These are phyloP conservation scores for Synanthedon myopaeformis DNA, from an alignment of 2,888 invertebrate genomes.

Conservation along the genomic window DNA sequence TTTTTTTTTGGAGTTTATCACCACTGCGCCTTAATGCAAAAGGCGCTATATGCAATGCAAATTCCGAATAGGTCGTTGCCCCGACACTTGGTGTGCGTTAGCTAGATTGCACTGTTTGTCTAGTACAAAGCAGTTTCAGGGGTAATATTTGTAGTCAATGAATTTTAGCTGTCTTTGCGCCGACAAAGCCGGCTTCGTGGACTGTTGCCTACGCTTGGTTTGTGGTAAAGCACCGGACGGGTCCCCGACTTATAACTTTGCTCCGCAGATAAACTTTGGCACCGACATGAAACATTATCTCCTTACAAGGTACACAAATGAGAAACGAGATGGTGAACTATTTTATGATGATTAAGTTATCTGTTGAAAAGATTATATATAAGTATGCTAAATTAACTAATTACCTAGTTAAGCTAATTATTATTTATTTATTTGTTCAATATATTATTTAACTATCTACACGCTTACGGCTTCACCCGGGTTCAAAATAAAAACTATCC, in stretches of 20 bases:
- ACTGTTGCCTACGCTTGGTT: conserved; percentile 10
- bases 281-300: conserved; percentile 19
- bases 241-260: conserved; percentile 9
- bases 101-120: not conserved
- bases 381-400: too few relatives aligned
- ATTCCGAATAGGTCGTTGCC: conserved; percentile 20
- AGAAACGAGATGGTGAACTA: not conserved
- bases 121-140: not conserved
- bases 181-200: conserved; percentile 21
- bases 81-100: conserved; percentile 7
- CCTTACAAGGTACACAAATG: not conserved
- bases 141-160: not conserved
- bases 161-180: conserved; percentile 28
- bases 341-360: too few relatives aligned
- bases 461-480: too few relatives aligned
- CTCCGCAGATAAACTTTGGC: conserved; percentile 15
- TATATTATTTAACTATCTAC: too few relatives aligned
- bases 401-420: too few relatives aligned
- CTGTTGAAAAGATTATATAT: too few relatives aligned
- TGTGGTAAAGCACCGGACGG: conserved; percentile 15
- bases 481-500: too few relatives aligned
- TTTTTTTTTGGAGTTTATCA: too few relatives aligned
- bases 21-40: conserved; percentile 6
- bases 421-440: too few relatives aligned
- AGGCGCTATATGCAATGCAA: conserved; percentile 13